phyloP scores from a whole-genome alignment of 2,888 invertebrate species.

The Hirtodrosophila cameraria region DNA sequence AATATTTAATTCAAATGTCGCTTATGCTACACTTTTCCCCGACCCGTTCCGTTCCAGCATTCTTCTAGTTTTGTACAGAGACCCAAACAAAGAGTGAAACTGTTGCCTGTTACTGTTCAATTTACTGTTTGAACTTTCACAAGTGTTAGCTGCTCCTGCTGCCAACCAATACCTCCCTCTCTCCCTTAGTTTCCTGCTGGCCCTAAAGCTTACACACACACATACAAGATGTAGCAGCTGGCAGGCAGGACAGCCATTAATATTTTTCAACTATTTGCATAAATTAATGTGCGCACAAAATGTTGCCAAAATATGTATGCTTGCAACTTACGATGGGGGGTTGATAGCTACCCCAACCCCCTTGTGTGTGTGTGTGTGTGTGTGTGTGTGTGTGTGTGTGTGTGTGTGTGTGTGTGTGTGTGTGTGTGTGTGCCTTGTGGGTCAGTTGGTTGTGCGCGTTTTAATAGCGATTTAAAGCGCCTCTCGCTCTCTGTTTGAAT shows the following conservation, averaged over 20 bases:
- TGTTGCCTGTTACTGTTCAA: constrained; percentile 46
- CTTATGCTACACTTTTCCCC: constrained; percentile 6
- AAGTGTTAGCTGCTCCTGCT: not conserved
- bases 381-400: too few relatives aligned
- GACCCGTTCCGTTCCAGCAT: not conserved
- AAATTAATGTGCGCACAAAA: constrained; percentile 76
- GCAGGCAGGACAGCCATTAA: constrained; percentile 63
- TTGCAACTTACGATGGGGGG: constrained; percentile 18
- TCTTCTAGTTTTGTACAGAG: not conserved
- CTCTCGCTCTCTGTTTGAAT: constrained; percentile 54
- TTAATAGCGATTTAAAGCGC: constrained; percentile 67
- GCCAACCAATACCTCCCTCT: not conserved
- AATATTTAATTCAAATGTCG: constrained; percentile 70
- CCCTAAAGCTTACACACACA: constrained; percentile 16
- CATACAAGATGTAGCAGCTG: too few relatives aligned
- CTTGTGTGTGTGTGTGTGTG: constrained; percentile 16
- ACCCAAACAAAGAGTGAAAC: constrained; percentile 24
- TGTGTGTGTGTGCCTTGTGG: constrained; percentile 36
- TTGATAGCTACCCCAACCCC: too few relatives aligned
- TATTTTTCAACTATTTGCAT: constrained; percentile 78
- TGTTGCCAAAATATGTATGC: constrained; percentile 66
- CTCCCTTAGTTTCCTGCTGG: not conserved
- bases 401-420: too few relatives aligned
- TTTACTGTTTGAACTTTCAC: constrained; percentile 45
- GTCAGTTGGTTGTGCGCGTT: constrained; percentile 48